phyloP scores from a whole-genome alignment of 2,113 vertebrate species.

The Pedionomus torquatus region DNA sequence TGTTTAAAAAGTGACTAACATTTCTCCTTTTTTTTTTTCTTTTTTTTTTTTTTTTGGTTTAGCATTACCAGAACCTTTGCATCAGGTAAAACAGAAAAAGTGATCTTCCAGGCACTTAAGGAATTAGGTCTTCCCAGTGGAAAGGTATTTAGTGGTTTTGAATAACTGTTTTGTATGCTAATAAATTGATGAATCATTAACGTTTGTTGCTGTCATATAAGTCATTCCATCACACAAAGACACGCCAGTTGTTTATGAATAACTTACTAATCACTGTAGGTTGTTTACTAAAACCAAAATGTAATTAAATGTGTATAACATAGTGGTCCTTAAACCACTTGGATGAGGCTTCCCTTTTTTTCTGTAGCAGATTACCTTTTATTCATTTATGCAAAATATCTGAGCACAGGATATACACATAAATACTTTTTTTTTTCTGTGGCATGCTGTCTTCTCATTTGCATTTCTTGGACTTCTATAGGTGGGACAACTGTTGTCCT shows the following conservation, averaged over 20 bases:
- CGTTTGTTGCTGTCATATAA: neutral
- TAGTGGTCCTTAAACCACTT: neutral
- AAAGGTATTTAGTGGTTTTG: constrained; percentile 83
- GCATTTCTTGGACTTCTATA: neutral
- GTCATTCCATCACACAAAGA: neutral
- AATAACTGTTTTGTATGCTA: neutral
- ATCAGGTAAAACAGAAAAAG: constrained; percentile 98
- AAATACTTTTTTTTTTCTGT: neutral
- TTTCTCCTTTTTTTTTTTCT: neutral
- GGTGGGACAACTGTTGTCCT: neutral
- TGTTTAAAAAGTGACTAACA: constrained; percentile 27
- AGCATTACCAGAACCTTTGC: constrained; percentile 98
- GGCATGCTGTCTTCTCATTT: neutral
- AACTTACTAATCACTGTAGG: neutral
- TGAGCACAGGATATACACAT: neutral
- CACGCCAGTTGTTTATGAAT: neutral
- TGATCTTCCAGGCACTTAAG: constrained; percentile 98
- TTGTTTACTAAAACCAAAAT: neutral
- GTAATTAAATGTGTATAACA: neutral
- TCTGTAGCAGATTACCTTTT: neutral
- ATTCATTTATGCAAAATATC: neutral
- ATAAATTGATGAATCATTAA: neutral
- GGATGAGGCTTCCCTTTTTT: neutral
- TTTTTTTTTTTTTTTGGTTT: neutral
- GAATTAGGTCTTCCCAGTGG: constrained; percentile 97